Conservation (phyloP, 1,140 invertebrate genomes). For the Magallana gigas region DNA sequence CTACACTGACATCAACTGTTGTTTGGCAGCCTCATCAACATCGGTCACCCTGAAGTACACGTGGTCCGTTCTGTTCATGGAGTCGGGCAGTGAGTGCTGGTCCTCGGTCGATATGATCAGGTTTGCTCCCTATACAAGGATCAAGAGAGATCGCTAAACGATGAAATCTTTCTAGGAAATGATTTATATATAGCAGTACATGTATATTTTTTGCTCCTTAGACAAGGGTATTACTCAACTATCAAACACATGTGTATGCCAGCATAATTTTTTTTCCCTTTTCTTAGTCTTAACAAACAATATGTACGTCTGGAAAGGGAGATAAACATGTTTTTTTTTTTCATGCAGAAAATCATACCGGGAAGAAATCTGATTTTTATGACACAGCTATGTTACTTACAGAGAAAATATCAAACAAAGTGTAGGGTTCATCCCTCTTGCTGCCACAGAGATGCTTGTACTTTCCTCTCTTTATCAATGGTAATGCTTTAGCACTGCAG, state of each 20-base stretch:
- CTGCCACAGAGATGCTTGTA: constrained; percentile 70
- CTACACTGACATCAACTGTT: constrained; percentile 69
- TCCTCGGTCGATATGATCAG: constrained; percentile 68
- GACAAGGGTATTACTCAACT: too few relatives aligned
- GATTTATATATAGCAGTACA: too few relatives aligned
- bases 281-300: too few relatives aligned
- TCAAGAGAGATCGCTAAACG: neutral
- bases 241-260: too few relatives aligned
- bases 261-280: too few relatives aligned
- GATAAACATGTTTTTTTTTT: too few relatives aligned
- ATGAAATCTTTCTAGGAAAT: too few relatives aligned
- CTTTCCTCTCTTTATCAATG: constrained; percentile 73
- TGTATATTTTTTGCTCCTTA: too few relatives aligned
- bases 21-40: constrained; percentile 74
- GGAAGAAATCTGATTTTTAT: too few relatives aligned
- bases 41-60: constrained; percentile 73
- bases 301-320: too few relatives aligned
- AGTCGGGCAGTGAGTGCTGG: constrained; percentile 73
- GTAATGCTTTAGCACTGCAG: constrained; percentile 77
- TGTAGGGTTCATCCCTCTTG: constrained; percentile 68
- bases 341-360: too few relatives aligned
- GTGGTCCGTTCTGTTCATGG: constrained; percentile 60
- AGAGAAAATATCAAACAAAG: constrained; percentile 72
- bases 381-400: constrained; percentile 62
- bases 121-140: constrained; percentile 66